Base-by-base conservation (phyloP, 2,888 invertebrate genomes). In the Hipparchia sbordonii region DNA sequence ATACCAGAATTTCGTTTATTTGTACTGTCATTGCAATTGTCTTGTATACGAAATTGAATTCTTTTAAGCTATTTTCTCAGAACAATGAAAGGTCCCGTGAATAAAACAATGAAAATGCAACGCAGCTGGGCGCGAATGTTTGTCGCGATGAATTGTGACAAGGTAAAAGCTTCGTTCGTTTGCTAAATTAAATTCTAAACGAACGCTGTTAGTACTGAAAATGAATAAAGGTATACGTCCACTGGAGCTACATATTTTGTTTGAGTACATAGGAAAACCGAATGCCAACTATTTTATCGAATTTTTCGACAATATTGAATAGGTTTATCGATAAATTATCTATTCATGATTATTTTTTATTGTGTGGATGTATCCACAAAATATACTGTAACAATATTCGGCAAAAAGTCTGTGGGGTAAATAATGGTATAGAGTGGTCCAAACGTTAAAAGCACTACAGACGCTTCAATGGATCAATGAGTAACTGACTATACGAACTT, bases 101-200 rank as follows among this genome's bases (percentile, higher is more conserved):
- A 82, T 82, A 81, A 82, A 84, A 84, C 81, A 84, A 84, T 84
- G 82, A 81, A 86, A 86, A 84, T 85, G 79, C 82, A 84, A 81
- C 82, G 78, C 78, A 77, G 78, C 83, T 82, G 82, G 84, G 82
- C 82, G 83, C 81, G 81, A 85, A 84, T 83, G 82, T 85, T 65
- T 80, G 76, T 84, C 82, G 80, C 85, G 87, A 89, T 87, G 82
- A 86, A 87, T 86, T 87, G 86, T 87, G 89, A 87, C 85, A 84
- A 80, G 80, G 81, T 87, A 88, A 90, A 89, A 90, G 88, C 88
- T 87, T 89, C 86, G 86, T 87, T 85, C 82, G 84, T 86, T 84
- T 82, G 77, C 82, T 82, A 87, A 87, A 88, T 88, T 84, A 81
- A 87, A 88, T 87, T 87, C 80, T 83, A 82, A 87, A 85, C 82